Conservation (phyloP, 2,888 invertebrate genomes). For the Altica lythri region DNA sequence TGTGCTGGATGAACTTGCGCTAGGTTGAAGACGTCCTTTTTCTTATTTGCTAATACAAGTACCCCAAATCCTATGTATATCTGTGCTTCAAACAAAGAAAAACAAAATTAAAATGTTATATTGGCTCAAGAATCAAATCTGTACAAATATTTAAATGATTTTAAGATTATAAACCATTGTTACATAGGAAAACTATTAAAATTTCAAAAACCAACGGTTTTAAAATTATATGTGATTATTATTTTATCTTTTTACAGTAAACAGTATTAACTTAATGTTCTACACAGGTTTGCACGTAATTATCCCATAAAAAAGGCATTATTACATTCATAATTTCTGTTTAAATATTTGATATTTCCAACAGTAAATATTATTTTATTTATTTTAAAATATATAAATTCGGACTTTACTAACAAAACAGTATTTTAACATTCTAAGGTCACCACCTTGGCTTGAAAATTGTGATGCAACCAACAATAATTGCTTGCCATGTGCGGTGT, state of each 20-base stretch:
- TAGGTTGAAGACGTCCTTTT: conserved; percentile 26
- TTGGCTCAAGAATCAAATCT: too few species aligned
- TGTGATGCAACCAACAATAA: conserved; percentile 8
- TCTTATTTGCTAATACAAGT: conserved; percentile 13
- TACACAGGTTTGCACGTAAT: too few species aligned
- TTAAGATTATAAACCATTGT: too few species aligned
- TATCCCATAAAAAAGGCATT: too few species aligned
- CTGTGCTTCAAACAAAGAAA: conserved; percentile 18
- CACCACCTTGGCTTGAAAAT: conserved; percentile 17
- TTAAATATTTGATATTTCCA: too few species aligned
- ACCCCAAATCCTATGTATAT: conserved; percentile 13
- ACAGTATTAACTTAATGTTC: too few species aligned
- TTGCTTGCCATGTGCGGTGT: conserved; percentile 1
- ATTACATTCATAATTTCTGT: too few species aligned
- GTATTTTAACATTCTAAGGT: conserved; percentile 12
- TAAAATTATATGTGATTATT: conserved; percentile 2
- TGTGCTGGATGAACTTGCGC: conserved; percentile 55
- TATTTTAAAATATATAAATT: not conserved
- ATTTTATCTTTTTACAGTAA: too few species aligned
- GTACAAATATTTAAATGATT: too few species aligned
- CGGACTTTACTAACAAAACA: conserved; percentile 1
- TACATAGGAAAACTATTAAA: too few species aligned
- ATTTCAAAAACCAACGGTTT: too few species aligned
- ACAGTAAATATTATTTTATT: too few species aligned
- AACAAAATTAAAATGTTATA: not conserved